Base-by-base conservation (phyloP, 1,140 invertebrate species). In the Sycophila sp. region DNA sequence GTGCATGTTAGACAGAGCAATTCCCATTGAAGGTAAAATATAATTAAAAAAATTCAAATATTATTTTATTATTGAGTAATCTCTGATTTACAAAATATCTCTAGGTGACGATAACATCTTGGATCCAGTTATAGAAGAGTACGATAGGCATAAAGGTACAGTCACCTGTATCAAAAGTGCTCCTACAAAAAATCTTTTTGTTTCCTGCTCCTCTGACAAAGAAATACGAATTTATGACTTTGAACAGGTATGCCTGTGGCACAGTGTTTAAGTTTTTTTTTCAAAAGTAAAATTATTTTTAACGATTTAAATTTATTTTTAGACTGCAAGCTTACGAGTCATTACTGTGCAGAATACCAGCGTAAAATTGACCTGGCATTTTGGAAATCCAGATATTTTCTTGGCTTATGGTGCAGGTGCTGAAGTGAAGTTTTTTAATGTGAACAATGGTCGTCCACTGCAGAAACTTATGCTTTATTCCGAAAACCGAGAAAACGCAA, bases 51-150 rank as follows among this genome's bases (percentile, higher is more conserved):
- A 34, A 55, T 56, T 28, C n/a, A n/a, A n/a, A n/a, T n/a, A n/a
- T n/a, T n/a, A n/a, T n/a, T n/a, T n/a, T n/a, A n/a, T n/a, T n/a
- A n/a, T n/a, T n/a, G 13, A 17, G 32, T 28, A 45, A 13, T 30
- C 11, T 49, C 26, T 17, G 17, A 45, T 22, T 28, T 51, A 4
- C 22, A 42, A 19, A 38, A 63, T 63, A 60, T 51, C 51, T 73
- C 2, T 6, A 85, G 82, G 78, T n/a, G 81, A 83, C 24, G 62
- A 77, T 4, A 75, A 72, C 10, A 72, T 84, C 11, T 75, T 81
- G 17, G 86, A 87, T 77, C 85, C 86, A 36, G 81, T 86, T 13
- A 66, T 85, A 59, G 79, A 77, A 49, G 80, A 86, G 53, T 87
- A 83, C 36, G 81, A 85, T n/a, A 80, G 79, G 34, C 80, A 83